Base-by-base conservation (phyloP, 2,888 invertebrate species). In the Agriotes lineatus region DNA sequence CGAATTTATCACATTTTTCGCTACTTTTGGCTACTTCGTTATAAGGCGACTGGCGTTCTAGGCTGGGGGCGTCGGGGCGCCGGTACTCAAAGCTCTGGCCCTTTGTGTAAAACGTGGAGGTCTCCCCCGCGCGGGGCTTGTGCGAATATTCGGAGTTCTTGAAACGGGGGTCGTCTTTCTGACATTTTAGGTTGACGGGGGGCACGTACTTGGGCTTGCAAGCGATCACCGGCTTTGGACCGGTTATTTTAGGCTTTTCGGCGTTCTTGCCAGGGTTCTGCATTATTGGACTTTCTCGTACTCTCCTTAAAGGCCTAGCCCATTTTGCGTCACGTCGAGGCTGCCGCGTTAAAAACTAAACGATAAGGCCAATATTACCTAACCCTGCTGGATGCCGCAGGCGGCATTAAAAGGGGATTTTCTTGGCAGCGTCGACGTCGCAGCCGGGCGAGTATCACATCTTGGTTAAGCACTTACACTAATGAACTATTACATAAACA, bases 201-300 rank as follows among this genome's bases (percentile, higher is more conserved):
- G 85, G 85, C 4, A 85, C 82, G 74, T 80, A 82, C 73, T 82
- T 83, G 3, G 85, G 85, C 72, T 85, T 85, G 2, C 80, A 77
- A 7, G 85, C 83, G 37, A 83, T 81, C 52, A 75, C 76, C 14
- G 84, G 84, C 76, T 85, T 85, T 10, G 83, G 82, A 58, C 82
- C 79, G 61, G 81, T 74, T 50, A 82, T 80, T 78, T 83, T 83
- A 18, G 83, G 82, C 72, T 81, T 81, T 54, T 83, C 83, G 42
- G 76, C 76, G 64, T 50, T 59, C 50, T 58, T 44, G 12, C 25
- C 35, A 18, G 63, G 25, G 37, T 75, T 82, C 76, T 82, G 82
- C 82, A 82, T 82, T 70, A 72, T 71, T 42, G 19, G 2, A 16
- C 25, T 14, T 14, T 30, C 33, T 20, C 4, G 14, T 12, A 37